Percentiles rank a stretch among this genome's conserved stretches.
phyloP scores from a whole-genome alignment of 1,140 invertebrate genomes.

The Ostrea edulis region DNA sequence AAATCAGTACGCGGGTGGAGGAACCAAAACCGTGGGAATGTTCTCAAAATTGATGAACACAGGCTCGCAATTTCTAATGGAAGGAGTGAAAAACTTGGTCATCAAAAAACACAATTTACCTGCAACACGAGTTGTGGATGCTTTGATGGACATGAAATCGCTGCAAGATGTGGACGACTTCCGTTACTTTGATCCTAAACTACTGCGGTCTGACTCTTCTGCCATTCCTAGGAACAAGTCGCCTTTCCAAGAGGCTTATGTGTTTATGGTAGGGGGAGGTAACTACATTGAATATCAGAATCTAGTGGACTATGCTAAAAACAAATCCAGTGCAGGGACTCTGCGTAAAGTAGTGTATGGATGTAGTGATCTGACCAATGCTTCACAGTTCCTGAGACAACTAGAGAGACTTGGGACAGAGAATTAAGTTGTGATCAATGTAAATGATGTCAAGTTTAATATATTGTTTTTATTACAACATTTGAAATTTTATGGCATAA shows the following conservation, averaged over 20 bases:
- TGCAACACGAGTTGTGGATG: slow-evolving; percentile 94
- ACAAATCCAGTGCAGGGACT: slow-evolving; percentile 82
- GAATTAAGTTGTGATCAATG: slow-evolving; percentile 47
- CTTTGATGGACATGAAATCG: slow-evolving; percentile 91
- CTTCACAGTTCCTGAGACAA: slow-evolving; percentile 95
- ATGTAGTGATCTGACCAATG: slow-evolving; percentile 94
- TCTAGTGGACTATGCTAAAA: slow-evolving; percentile 95
- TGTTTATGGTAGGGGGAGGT: slow-evolving; percentile 98
- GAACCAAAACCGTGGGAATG: slow-evolving; percentile 96
- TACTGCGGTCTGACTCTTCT: slow-evolving; percentile 86
- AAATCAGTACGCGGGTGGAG: slow-evolving; percentile 88
- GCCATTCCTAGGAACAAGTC: slow-evolving; percentile 77
- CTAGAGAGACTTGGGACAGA: slow-evolving; percentile 80
- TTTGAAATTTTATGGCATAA: neutral
- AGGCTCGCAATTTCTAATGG: slow-evolving; percentile 99
- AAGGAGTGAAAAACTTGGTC: slow-evolving; percentile 99
- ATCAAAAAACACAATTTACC: slow-evolving; percentile 97
- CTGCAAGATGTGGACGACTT: slow-evolving; percentile 91
- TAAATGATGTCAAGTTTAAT: neutral
- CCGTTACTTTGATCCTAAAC: slow-evolving; percentile 95
- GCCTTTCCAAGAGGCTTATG: slow-evolving; percentile 85
- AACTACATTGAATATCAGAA: slow-evolving; percentile 99
- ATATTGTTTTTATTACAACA: neutral
- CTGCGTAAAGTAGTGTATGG: slow-evolving; percentile 95
- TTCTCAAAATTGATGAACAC: slow-evolving; percentile 98